A percentile compares a stretch with the other conserved stretches of the same genome.
Conservation (phyloP, 1,140 invertebrate genomes). For the Bacillus rossius region DNA sequence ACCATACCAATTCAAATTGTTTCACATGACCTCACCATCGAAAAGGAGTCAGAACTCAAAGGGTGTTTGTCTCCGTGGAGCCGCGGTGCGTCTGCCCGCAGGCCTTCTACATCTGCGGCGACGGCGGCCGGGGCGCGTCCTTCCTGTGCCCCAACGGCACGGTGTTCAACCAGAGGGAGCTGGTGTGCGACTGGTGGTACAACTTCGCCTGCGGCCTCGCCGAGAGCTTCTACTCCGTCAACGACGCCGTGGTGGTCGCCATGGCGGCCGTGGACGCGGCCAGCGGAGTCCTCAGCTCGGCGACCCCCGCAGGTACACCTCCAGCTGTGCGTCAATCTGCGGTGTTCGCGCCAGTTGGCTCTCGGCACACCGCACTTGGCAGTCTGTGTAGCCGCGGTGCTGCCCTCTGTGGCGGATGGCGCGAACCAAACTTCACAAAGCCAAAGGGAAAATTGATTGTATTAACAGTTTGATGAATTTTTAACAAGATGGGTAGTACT, state of each 20-base stretch:
- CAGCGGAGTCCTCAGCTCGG: slow-evolving; percentile 23
- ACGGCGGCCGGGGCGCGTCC: not conserved
- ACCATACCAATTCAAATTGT: no score
- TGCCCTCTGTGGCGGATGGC: no score
- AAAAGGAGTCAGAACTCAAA: no score
- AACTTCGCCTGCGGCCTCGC: slow-evolving; percentile 46
- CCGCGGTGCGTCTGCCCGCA: not conserved
- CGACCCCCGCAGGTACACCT: slow-evolving; percentile 17
- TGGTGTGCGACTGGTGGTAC: slow-evolving; percentile 56
- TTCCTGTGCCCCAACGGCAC: slow-evolving; percentile 53
- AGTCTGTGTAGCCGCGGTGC: no score
- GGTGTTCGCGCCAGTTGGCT: no score
- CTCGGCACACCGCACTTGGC: no score
- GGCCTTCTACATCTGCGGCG: slow-evolving; percentile 3
- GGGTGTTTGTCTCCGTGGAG: no score
- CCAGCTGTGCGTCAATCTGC: slow-evolving; percentile 13
- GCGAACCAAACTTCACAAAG: no score
- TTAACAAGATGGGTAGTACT: no score
- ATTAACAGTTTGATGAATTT: no score
- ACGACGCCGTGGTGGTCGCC: slow-evolving; percentile 24
- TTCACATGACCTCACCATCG: no score
- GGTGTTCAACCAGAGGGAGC: slow-evolving; percentile 51
- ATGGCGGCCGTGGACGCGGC: slow-evolving; percentile 26
- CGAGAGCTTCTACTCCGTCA: slow-evolving; percentile 23
- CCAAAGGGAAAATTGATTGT: no score